Evolutionary conservation across 2,888 invertebrate species (phyloP).

Genomic region (Epirrita christyi): DNA sequence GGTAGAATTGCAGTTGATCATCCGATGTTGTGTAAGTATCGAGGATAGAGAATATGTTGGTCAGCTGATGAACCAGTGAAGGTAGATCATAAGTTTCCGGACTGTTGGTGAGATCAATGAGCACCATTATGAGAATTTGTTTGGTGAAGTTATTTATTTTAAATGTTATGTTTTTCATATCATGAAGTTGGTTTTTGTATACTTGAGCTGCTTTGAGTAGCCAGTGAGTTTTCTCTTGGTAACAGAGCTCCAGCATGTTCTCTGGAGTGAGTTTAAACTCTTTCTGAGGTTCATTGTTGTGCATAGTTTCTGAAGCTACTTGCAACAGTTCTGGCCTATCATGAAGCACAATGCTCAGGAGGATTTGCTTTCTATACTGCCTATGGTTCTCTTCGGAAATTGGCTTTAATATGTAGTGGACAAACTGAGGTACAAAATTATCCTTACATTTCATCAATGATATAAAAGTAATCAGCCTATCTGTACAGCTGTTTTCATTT

Average conservation of each 20-base stretch:
- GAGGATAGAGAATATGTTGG: constrained; percentile 78
- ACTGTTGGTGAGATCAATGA: constrained; percentile 78
- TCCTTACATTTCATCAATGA: constrained; percentile 69
- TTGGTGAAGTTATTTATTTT: constrained; percentile 80
- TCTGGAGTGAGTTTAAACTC: constrained; percentile 78
- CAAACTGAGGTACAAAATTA: constrained; percentile 57
- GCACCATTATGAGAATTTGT: constrained; percentile 79
- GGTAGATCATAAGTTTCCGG: constrained; percentile 76
- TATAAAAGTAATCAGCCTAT: constrained; percentile 67
- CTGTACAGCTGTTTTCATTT: constrained; percentile 57
- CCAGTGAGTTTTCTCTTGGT: constrained; percentile 79
- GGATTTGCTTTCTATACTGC: constrained; percentile 75
- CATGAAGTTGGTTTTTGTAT: constrained; percentile 73
- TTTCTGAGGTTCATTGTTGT: constrained; percentile 71
- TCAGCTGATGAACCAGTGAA: constrained; percentile 72
- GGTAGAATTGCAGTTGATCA: constrained; percentile 75
- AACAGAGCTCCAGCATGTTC: constrained; percentile 80
- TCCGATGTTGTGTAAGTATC: constrained; percentile 74
- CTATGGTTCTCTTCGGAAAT: constrained; percentile 66
- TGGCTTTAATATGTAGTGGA: constrained; percentile 60
- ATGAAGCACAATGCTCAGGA: constrained; percentile 72
- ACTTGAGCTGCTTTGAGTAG: constrained; percentile 76
- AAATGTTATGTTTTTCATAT: constrained; percentile 77
- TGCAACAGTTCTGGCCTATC: constrained; percentile 65
- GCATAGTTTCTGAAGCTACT: constrained; percentile 63